Conservation (phyloP, 2,797 vertebrate species). For the Chrosomus eos region DNA sequence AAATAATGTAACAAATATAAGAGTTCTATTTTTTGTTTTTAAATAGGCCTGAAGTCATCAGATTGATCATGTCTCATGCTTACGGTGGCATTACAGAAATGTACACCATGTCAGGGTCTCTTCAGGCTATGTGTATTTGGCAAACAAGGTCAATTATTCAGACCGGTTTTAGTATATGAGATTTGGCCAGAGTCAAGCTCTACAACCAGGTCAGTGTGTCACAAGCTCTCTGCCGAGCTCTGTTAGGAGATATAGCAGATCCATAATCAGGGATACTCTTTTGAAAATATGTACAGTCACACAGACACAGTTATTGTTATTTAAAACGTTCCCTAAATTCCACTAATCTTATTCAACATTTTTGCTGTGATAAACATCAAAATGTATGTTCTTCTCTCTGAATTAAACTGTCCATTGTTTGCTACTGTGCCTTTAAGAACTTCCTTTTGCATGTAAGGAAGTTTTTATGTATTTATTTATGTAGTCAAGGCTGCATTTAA, state of each 20-base stretch:
- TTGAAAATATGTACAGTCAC: not conserved
- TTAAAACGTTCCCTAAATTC: not conserved
- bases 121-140: not conserved
- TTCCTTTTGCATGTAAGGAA: not conserved
- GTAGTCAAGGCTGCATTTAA: not conserved
- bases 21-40: not conserved
- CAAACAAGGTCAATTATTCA: conserved; percentile 4
- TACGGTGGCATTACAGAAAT: not conserved
- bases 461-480: not conserved
- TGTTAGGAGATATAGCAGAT: not conserved
- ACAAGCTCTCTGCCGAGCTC: not conserved
- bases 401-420: not conserved
- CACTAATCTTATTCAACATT: not conserved
- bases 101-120: not conserved
- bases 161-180: not conserved
- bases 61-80: not conserved
- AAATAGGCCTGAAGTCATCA: too few species aligned
- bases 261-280: not conserved
- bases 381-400: not conserved
- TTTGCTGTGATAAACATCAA: not conserved
- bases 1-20: not conserved
- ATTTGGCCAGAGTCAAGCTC: conserved; percentile 4
- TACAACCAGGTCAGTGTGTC: conserved; percentile 30
- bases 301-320: not conserved
- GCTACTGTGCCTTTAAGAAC: not conserved